These are phyloP conservation scores for Brienomyrus longianalis DNA, from an alignment of 2,113 vertebrate genomes.

Conservation along the genomic window DNA sequence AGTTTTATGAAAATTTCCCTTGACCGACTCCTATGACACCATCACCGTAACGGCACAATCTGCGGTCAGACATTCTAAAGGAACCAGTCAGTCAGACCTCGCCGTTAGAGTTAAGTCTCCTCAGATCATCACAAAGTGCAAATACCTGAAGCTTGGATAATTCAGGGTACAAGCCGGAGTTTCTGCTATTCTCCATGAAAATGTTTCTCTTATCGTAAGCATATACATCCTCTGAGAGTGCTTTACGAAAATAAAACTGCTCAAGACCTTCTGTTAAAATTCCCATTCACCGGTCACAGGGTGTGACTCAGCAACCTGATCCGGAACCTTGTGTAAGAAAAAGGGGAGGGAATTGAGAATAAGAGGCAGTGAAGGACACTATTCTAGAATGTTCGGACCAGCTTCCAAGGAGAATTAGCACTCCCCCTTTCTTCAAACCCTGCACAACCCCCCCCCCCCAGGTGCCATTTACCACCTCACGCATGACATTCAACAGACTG, in stretches of 20 bases:
- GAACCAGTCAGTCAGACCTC: neutral
- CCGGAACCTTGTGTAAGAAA: neutral
- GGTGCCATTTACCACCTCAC: neutral
- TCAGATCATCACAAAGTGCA: conserved; percentile 4
- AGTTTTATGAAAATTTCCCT: neutral
- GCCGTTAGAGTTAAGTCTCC: neutral
- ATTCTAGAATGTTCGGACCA: neutral
- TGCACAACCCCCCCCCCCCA: neutral
- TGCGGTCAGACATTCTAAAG: neutral
- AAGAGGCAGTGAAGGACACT: neutral
- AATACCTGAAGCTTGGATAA: neutral
- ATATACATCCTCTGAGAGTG: neutral
- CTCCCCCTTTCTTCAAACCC: neutral
- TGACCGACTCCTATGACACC: neutral
- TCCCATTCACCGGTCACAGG: neutral
- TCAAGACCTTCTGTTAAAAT: neutral
- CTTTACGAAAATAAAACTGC: neutral
- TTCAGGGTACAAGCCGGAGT: neutral
- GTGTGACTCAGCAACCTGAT: neutral
- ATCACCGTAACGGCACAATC: neutral
- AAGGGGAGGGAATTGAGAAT: neutral
- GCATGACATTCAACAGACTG: neutral
- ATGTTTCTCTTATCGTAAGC: neutral
- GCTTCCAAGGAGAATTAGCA: neutral
- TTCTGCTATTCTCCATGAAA: neutral